These are phyloP conservation scores for Burhinus bistriatus DNA, from an alignment of 2,113 vertebrate genomes.

Conservation along the genomic window DNA sequence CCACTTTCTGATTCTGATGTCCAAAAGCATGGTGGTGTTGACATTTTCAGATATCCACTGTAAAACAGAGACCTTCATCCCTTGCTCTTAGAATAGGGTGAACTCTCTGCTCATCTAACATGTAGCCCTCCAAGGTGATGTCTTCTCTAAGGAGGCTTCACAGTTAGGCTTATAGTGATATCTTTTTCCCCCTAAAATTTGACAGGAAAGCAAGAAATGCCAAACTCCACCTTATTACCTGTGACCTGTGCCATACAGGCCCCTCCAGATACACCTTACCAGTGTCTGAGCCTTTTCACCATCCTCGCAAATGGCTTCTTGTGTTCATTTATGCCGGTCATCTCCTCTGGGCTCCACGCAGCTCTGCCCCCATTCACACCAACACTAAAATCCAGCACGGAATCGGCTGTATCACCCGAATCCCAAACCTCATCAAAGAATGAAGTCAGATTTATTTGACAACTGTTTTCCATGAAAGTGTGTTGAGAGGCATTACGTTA, in stretches of 20 bases:
- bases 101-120: rapidly evolving
- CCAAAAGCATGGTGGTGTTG: neutral
- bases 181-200: neutral
- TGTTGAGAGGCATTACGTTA: neutral
- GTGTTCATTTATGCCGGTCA: rapidly evolving
- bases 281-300: neutral
- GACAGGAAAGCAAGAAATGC: neutral
- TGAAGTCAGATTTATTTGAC: neutral
- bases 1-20: neutral
- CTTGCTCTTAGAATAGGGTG: neutral
- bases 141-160: neutral
- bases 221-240: neutral
- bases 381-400: rapidly evolving
- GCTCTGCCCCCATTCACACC: neutral
- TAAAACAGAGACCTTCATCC: neutral
- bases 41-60: neutral
- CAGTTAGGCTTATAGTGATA: neutral
- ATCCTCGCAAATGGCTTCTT: neutral
- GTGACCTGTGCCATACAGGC: neutral
- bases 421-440: neutral
- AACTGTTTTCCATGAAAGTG: neutral
- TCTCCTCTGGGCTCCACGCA: neutral
- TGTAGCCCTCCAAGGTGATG: neutral
- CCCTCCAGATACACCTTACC: neutral
- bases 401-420: rapidly evolving